phyloP scores from a whole-genome alignment of 1,140 invertebrate species.

The Linepithema humile region DNA sequence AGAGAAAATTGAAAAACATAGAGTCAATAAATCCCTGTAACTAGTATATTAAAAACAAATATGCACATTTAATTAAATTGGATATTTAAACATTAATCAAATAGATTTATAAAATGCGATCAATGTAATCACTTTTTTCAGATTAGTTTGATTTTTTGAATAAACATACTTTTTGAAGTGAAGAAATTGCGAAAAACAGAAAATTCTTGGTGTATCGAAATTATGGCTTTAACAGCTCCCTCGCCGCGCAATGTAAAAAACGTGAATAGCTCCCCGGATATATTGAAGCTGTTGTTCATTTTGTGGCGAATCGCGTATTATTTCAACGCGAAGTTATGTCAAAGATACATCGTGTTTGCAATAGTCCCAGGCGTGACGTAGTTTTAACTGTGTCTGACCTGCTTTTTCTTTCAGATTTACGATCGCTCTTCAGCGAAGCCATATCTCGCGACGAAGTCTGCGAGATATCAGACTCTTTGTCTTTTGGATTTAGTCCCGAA shows the following conservation, averaged over 20 bases:
- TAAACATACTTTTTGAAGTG: not conserved
- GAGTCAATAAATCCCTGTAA: no score
- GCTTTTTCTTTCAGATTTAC: conserved; percentile 17
- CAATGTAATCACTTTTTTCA: not conserved
- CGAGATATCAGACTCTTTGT: not conserved
- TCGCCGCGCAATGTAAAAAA: not conserved
- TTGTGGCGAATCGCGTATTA: conserved; percentile 5
- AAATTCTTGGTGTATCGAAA: not conserved
- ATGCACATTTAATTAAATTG: no score
- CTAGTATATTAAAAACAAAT: no score
- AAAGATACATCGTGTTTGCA: not conserved
- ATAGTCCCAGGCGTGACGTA: not conserved
- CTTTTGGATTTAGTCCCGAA: not conserved
- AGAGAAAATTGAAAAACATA: not conserved
- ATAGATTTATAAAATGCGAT: no score
- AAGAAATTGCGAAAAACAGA: not conserved
- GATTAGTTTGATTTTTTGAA: not conserved
- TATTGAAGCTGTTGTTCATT: not conserved
- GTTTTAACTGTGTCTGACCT: not conserved
- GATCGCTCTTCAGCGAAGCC: not conserved
- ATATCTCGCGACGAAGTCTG: not conserved
- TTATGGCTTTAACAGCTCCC: not conserved
- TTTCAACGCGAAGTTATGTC: not conserved
- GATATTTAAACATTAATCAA: no score
- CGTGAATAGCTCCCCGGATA: not conserved